Conservation (phyloP, 2,113 vertebrate genomes). For the Semicossyphus pulcher region DNA sequence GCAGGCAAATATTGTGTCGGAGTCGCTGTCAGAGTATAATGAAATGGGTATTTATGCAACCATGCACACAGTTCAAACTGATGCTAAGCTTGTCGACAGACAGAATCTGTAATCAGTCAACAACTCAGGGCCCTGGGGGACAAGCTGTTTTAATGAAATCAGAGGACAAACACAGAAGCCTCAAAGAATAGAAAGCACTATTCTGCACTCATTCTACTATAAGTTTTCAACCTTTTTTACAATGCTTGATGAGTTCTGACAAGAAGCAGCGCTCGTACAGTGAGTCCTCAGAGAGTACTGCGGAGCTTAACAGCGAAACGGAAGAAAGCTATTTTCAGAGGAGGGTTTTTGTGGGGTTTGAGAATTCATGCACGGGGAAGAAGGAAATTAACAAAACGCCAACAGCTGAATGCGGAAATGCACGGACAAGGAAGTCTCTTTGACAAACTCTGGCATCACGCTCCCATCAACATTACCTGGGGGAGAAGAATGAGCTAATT, state of each 20-base stretch:
- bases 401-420: slow-evolving; percentile 47
- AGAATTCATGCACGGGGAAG: slow-evolving; percentile 41
- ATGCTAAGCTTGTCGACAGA: slow-evolving; percentile 72
- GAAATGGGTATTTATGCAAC: slow-evolving; percentile 80
- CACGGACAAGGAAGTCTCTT: slow-evolving; percentile 36
- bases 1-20: slow-evolving; percentile 54
- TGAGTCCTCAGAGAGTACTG: slow-evolving; percentile 55
- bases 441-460: slow-evolving; percentile 28
- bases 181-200: slow-evolving; percentile 45
- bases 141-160: slow-evolving; percentile 65
- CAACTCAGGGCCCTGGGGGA: slow-evolving; percentile 53
- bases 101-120: slow-evolving; percentile 80
- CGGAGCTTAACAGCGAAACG: slow-evolving; percentile 50
- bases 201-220: slow-evolving; percentile 52
- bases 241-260: slow-evolving; percentile 54
- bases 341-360: slow-evolving; percentile 31
- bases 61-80: slow-evolving; percentile 67
- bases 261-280: slow-evolving; percentile 36
- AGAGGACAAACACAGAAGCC: slow-evolving; percentile 60
- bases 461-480: slow-evolving; percentile 45
- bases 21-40: slow-evolving; percentile 69
- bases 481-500: slow-evolving; percentile 61
- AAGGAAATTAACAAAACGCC: slow-evolving; percentile 63
- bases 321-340: slow-evolving; percentile 47
- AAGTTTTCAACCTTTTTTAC: slow-evolving; percentile 32